A percentile compares a stretch with the other conserved stretches of the same genome.
phyloP scores from a whole-genome alignment of 2,888 invertebrate genomes.

The Desoria tigrina region DNA sequence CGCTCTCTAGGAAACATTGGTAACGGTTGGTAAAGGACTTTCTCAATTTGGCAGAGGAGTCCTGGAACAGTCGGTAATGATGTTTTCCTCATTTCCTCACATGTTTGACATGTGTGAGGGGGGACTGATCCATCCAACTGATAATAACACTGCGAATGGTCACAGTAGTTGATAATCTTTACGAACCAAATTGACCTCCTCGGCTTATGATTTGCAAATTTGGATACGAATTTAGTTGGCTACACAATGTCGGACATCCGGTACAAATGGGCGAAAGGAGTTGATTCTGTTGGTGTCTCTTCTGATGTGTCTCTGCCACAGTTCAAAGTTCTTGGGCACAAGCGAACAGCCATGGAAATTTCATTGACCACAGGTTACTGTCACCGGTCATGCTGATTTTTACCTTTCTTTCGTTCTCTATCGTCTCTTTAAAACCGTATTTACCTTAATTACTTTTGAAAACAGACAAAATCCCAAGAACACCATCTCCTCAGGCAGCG shows the following conservation, averaged over 20 bases:
- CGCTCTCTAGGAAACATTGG: too few species aligned
- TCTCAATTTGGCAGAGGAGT: too few species aligned
- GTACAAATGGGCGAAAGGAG: constrained; percentile 95
- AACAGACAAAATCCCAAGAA: too few species aligned
- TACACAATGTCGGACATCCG: constrained; percentile 97
- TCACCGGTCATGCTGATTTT: constrained; percentile 4
- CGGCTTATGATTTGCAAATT: constrained; percentile 10
- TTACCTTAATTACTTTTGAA: background rate
- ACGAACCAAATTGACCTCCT: background rate
- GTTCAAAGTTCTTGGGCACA: constrained; percentile 96
- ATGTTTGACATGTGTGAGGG: too few species aligned
- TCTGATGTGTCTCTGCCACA: constrained; percentile 95
- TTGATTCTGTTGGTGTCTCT: constrained; percentile 92
- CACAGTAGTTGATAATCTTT: constrained; percentile 33
- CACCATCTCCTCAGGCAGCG: too few species aligned
- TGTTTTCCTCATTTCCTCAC: too few species aligned
- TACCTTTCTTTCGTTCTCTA: too few species aligned
- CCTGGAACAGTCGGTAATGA: too few species aligned
- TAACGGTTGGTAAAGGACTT: too few species aligned
- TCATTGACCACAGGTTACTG: constrained; percentile 88
- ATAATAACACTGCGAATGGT: constrained; percentile 54
- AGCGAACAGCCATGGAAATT: constrained; percentile 93
- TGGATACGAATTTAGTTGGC: constrained; percentile 71
- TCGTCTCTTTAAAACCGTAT: too few species aligned
- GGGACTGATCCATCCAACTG: too few species aligned